A percentile compares a stretch with the other conserved stretches of the same genome.
Conservation (phyloP, 2,113 vertebrate genomes). For the Ptyas mucosa region DNA sequence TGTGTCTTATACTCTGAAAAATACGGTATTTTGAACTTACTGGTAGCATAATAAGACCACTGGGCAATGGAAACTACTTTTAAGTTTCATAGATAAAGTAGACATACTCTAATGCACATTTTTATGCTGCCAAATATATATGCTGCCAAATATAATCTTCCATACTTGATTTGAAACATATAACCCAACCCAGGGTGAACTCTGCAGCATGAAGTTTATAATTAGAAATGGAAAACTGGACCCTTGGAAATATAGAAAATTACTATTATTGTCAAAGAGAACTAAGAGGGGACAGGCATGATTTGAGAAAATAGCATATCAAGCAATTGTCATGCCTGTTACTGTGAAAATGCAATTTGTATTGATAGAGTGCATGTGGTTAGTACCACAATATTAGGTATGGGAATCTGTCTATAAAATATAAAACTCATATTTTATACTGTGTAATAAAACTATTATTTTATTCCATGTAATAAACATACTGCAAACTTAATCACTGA, state of each 20-base stretch:
- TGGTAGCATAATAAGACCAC: slow-evolving; percentile 30
- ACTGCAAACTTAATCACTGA: slow-evolving; percentile 53
- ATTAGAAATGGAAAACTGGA: slow-evolving; percentile 36
- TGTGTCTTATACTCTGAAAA: too few species aligned
- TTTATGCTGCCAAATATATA: background rate
- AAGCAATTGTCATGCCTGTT: slow-evolving; percentile 22
- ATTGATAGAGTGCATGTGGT: slow-evolving; percentile 34
- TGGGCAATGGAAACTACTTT: slow-evolving; percentile 2
- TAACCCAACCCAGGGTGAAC: slow-evolving; percentile 24
- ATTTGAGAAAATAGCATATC: slow-evolving; percentile 32
- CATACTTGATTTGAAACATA: slow-evolving; percentile 1
- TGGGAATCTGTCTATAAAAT: slow-evolving; percentile 31
- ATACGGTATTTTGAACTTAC: background rate
- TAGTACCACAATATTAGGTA: slow-evolving; percentile 25
- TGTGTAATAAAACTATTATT: slow-evolving; percentile 34
- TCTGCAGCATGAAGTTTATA: slow-evolving; percentile 28
- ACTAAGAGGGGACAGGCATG: background rate
- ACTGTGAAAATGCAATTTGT: slow-evolving; percentile 38
- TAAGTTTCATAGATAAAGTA: slow-evolving; percentile 1
- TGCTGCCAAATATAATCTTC: background rate
- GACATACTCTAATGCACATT: slow-evolving; percentile 15
- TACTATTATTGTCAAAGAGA: background rate
- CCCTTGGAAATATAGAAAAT: slow-evolving; percentile 18
- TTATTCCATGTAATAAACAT: slow-evolving; percentile 26
- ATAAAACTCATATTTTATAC: slow-evolving; percentile 24